Base-by-base conservation (phyloP, 2,888 invertebrate genomes). In the Eurytoma californica region DNA sequence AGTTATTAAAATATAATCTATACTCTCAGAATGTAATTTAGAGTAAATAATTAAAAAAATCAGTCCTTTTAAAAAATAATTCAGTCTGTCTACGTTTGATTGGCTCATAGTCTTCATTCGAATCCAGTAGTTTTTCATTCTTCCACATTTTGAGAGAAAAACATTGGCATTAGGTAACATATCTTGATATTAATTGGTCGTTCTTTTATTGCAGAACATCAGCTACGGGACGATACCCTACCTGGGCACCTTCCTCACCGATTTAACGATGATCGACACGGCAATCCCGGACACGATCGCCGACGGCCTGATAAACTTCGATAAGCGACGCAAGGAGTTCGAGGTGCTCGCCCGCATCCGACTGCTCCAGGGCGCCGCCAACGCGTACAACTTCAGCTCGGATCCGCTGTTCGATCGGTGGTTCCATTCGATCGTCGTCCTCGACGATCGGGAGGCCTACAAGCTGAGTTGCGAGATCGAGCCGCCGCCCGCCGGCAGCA, bases 211-310 rank as follows among this genome's bases (percentile, higher is more conserved):
- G n/a, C 88, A 91, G 91, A 95, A 94, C 81, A 96, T 96, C 84
- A 96, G 95, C 82, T 95, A 97, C 87, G 98, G 98, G 18, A 98
- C 98, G 2, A 97, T 99, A 87, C 99, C 99, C 16, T 99, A 98
- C 89, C 92, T 99, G 82, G 99, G 99, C 39, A 99, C 98, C 3
- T 99, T 99, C 91, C 92, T 99, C 76, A 99, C 99, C 3, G 99
- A 99, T 91, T 93, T 99, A 83, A 98, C 98, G 0, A 98, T 99
- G 98, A 97, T 99, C 86, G 98, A 99, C 91, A 97, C 98, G 16
- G 98, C 98, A 53, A 97, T 96, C 88, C 96, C 97, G 0, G 97
- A 97, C 88, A 94, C 94, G 89, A 94, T 91, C 80, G 93, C 94
- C 63, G 96, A 95, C 81, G 95, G 96, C 66, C 92, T 99, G 67